Percentiles rank a stretch among this genome's conserved stretches.
phyloP scores from a whole-genome alignment of 1,140 invertebrate species.

The Mylabris phalerata region DNA sequence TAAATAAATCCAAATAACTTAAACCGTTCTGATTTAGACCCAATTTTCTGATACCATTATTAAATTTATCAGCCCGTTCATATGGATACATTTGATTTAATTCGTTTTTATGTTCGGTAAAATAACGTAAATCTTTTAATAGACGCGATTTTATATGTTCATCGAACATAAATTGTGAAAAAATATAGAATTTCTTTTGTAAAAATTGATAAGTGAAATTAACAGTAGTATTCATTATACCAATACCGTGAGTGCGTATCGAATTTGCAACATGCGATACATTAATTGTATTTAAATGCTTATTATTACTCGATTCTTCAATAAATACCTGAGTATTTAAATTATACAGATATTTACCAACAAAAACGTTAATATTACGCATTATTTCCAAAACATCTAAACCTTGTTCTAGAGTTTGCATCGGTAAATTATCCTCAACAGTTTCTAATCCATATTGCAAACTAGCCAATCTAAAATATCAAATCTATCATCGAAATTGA shows the following conservation, averaged over 20 bases:
- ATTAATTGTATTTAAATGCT: constrained; percentile 93
- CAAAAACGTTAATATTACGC: constrained; percentile 94
- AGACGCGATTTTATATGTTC: constrained; percentile 96
- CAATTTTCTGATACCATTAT: constrained; percentile 83
- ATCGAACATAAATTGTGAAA: constrained; percentile 97
- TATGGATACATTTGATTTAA: constrained; percentile 66
- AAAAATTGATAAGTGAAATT: constrained; percentile 98
- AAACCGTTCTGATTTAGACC: constrained; percentile 76
- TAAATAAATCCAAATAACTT: constrained; percentile 89
- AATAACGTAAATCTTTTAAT: constrained; percentile 78
- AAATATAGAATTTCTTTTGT: constrained; percentile 86
- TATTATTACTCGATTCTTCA: constrained; percentile 85
- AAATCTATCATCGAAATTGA: background rate
- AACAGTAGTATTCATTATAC: constrained; percentile 95
- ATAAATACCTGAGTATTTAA: constrained; percentile 97
- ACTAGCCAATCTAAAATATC: constrained; percentile 57
- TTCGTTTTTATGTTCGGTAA: constrained; percentile 53
- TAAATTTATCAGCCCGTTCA: constrained; percentile 92
- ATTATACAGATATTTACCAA: constrained; percentile 91
- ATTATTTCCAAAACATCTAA: constrained; percentile 98
- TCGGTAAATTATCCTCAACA: constrained; percentile 87
- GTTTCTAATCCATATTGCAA: constrained; percentile 78
- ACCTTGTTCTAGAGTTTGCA: constrained; percentile 94
- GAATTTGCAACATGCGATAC: constrained; percentile 96
- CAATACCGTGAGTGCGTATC: constrained; percentile 93